Evolutionary conservation across 2,797 vertebrate genomes (phyloP).

Genomic region (Acipenser ruthenus): DNA sequence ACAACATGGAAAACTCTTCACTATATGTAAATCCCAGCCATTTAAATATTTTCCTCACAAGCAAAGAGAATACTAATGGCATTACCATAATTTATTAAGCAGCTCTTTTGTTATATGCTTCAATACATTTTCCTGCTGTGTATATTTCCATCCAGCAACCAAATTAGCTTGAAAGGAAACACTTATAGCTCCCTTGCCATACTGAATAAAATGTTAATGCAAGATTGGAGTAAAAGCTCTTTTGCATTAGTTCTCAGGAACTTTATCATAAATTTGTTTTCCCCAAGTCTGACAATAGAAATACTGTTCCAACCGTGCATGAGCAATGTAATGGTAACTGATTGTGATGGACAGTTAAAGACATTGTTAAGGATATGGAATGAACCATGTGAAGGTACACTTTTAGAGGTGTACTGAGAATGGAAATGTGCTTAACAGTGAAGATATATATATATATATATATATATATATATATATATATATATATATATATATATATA

Average conservation of each 20-base stretch:
- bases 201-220: constrained; percentile 72
- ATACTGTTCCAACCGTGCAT: constrained; percentile 44
- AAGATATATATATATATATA: too few species aligned
- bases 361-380: constrained; percentile 33
- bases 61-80: constrained; percentile 45
- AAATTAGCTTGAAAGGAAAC: constrained; percentile 70
- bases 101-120: constrained; percentile 60
- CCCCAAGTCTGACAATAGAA: constrained; percentile 58
- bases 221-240: constrained; percentile 62
- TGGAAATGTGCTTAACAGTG: too few species aligned
- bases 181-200: constrained; percentile 62
- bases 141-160: constrained; percentile 59
- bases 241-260: constrained; percentile 62
- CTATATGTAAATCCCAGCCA: constrained; percentile 43
- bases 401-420: too few species aligned
- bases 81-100: constrained; percentile 71
- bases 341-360: constrained; percentile 60
- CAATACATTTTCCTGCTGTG: constrained; percentile 57
- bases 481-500: too few species aligned
- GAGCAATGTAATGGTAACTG: constrained; percentile 49
- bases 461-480: too few species aligned
- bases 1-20: constrained; percentile 33
- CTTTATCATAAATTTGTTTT: constrained; percentile 65
- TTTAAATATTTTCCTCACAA: constrained; percentile 51
- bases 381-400: too few species aligned